A percentile compares a stretch with the other conserved stretches of the same genome.
These are phyloP conservation scores for Xenopus tropicalis DNA, from an alignment of 2,113 vertebrate species.

Conservation along the genomic window DNA sequence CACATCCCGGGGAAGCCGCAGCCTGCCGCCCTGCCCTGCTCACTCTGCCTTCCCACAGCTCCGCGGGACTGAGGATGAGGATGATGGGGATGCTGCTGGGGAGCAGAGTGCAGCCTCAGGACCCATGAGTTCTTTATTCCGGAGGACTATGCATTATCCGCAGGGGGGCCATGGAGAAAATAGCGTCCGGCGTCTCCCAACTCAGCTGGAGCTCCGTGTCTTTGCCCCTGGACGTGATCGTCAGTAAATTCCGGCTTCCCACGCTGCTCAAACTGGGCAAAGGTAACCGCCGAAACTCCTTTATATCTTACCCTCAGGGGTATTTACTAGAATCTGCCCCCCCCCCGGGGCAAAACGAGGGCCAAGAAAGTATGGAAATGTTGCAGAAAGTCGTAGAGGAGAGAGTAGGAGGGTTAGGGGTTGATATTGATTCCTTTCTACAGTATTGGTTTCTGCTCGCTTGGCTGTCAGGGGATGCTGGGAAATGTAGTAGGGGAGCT, in stretches of 20 bases:
- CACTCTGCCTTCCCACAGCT: not conserved
- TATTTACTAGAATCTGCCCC: not conserved
- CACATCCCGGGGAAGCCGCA: not conserved
- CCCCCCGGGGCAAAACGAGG: not conserved
- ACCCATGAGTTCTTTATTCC: conserved; percentile 6
- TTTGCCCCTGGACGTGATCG: conserved; percentile 85
- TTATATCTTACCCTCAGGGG: no score
- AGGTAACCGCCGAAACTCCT: conserved; percentile 63
- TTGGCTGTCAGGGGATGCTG: no score
- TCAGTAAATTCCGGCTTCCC: conserved; percentile 87
- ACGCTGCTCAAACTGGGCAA: conserved; percentile 80
- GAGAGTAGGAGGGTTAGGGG: no score
- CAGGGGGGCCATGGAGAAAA: conserved; percentile 76
- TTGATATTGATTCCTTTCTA: no score
- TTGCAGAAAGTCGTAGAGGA: no score
- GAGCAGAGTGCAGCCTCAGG: conserved; percentile 3
- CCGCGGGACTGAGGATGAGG: not conserved
- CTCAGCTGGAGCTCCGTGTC: conserved; percentile 86
- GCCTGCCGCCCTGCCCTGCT: not conserved
- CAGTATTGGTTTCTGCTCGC: no score
- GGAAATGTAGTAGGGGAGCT: no score
- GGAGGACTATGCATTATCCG: conserved; percentile 46
- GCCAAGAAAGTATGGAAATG: no score
- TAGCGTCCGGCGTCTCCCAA: conserved; percentile 81
- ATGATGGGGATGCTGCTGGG: not conserved